phyloP scores from a whole-genome alignment of 2,888 invertebrate genomes.

The Lordiphosa fenestrarum region DNA sequence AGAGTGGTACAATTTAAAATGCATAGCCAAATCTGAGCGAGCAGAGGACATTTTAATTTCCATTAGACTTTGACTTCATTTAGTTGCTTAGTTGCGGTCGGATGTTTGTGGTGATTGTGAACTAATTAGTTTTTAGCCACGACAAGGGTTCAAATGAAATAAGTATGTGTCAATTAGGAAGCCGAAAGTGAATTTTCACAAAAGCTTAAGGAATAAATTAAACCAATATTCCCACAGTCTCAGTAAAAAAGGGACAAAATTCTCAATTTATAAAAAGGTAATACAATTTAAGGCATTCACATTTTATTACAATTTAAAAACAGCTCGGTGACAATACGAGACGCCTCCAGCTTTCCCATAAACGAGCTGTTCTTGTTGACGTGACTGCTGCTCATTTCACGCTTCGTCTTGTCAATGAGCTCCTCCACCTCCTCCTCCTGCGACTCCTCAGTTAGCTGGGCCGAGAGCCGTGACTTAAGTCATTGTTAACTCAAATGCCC shows the following conservation, averaged over 20 bases:
- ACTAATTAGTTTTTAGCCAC: conserved; percentile 22
- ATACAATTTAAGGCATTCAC: no score
- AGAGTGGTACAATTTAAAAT: conserved; percentile 35
- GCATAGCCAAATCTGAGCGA: conserved; percentile 9
- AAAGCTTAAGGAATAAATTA: conserved; percentile 18
- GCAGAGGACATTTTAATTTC: conserved; percentile 2
- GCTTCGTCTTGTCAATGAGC: conserved; percentile 34
- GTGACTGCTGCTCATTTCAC: conserved; percentile 43
- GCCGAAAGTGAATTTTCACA: conserved; percentile 18
- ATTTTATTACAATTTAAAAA: no score
- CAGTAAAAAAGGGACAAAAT: no score
- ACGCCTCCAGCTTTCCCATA: no score
- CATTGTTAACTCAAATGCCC: no score
- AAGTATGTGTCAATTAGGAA: conserved; percentile 5
- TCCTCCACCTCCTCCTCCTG: conserved; percentile 7
- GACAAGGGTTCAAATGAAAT: not conserved
- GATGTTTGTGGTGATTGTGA: conserved; percentile 24
- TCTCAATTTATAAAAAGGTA: no score
- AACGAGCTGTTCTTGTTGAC: conserved; percentile 18
- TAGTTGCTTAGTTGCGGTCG: conserved; percentile 2
- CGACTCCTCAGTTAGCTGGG: not conserved
- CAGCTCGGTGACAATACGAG: no score
- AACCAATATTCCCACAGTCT: not conserved
- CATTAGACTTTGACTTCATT: conserved; percentile 3
- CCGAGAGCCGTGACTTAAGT: no score